A percentile compares a stretch with the other conserved stretches of the same genome.
Conservation (phyloP, 1,140 invertebrate species). For the Cydia pomonella region DNA sequence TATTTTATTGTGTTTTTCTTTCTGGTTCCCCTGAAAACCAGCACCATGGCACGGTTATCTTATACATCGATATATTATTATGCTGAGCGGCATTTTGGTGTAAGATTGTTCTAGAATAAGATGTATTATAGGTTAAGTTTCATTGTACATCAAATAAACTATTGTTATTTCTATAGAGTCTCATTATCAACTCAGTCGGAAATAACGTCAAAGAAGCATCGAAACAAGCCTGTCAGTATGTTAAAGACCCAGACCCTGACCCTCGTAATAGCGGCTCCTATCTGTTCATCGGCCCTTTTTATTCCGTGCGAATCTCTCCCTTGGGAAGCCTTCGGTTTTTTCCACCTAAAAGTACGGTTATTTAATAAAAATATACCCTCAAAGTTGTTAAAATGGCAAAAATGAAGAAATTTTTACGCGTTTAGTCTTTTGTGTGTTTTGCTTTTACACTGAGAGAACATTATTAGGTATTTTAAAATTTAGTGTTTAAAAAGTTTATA, state of each 20-base stretch:
- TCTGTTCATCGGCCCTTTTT: slow-evolving; percentile 29
- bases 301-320: slow-evolving; percentile 23
- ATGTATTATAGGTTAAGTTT: too few species aligned
- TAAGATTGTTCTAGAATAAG: too few species aligned
- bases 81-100: too few species aligned
- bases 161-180: too few species aligned
- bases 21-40: too few species aligned
- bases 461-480: neutral
- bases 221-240: neutral
- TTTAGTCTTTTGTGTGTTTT: slow-evolving; percentile 1
- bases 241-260: neutral
- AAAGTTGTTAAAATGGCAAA: slow-evolving; percentile 24
- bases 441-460: neutral
- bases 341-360: slow-evolving; percentile 29
- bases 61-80: too few species aligned
- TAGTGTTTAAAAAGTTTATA: neutral
- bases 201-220: neutral
- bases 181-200: too few species aligned
- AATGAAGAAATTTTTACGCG: slow-evolving; percentile 6
- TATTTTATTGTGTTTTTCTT: too few species aligned
- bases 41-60: too few species aligned
- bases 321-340: slow-evolving; percentile 17
- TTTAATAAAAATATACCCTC: slow-evolving; percentile 32
- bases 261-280: slow-evolving; percentile 14
- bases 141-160: too few species aligned